These are phyloP conservation scores for Drosophila nigrodunni DNA, from an alignment of 1,140 invertebrate species.

Conservation along the genomic window DNA sequence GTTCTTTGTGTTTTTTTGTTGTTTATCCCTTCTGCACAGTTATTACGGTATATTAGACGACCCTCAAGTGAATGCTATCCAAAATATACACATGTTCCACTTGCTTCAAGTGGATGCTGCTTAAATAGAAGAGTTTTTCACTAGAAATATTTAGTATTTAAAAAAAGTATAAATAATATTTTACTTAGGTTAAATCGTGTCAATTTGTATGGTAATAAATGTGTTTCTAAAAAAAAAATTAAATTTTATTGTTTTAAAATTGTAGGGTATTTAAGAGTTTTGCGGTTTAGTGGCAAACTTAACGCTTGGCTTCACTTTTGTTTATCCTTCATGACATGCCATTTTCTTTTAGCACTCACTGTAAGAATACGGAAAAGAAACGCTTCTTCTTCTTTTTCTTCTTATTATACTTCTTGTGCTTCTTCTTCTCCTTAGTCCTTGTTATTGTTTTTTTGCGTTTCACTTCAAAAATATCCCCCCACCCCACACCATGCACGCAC, in stretches of 20 bases:
- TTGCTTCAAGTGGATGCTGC: neutral
- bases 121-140: neutral
- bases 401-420: constrained; percentile 34
- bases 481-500: neutral
- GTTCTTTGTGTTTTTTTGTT: constrained; percentile 1
- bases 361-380: constrained; percentile 38
- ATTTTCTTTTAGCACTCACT: constrained; percentile 28
- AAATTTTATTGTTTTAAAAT: neutral
- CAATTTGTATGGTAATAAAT: neutral
- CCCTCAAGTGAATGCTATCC: constrained; percentile 9
- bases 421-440: constrained; percentile 26
- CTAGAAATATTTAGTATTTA: neutral
- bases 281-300: neutral
- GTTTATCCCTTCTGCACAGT: constrained; percentile 16
- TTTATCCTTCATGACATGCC: constrained; percentile 13
- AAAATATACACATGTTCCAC: neutral
- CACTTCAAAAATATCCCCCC: constrained; percentile 27
- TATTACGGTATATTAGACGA: constrained; percentile 7
- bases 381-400: constrained; percentile 31
- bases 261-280: constrained; percentile 12
- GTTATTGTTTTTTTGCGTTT: constrained; percentile 44
- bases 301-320: constrained; percentile 18
- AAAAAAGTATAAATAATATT: neutral
- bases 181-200: neutral
- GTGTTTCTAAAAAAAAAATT: neutral